Conservation (phyloP, 1,140 invertebrate genomes). For the Planococcus citri region DNA sequence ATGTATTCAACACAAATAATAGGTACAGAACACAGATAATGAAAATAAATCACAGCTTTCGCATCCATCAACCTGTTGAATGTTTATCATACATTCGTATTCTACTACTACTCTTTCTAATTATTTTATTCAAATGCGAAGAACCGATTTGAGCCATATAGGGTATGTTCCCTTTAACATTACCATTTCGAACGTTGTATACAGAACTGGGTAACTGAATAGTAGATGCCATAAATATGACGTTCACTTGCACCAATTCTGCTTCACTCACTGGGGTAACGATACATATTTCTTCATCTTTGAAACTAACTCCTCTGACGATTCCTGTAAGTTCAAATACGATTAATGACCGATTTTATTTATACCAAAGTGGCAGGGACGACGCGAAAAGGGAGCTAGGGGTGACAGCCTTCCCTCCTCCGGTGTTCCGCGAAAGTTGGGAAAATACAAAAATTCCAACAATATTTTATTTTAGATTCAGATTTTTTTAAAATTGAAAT, state of each 20-base stretch:
- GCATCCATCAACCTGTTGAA: too few species aligned
- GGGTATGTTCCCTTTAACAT: background rate
- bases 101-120: background rate
- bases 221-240: background rate
- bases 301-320: background rate
- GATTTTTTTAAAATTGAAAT: too few species aligned
- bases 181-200: background rate
- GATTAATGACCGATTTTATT: background rate
- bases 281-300: background rate
- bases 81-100: background rate
- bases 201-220: background rate
- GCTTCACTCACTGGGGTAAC: background rate
- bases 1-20: too few species aligned
- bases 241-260: background rate
- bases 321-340: background rate
- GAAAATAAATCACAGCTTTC: too few species aligned
- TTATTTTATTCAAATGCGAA: background rate
- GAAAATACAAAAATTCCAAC: too few species aligned
- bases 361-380: too few species aligned
- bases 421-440: too few species aligned
- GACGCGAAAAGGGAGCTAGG: too few species aligned
- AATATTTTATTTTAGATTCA: too few species aligned
- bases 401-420: too few species aligned
- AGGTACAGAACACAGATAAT: too few species aligned
- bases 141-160: background rate